Conservation (phyloP, 2,113 vertebrate species). For the Ceyx cyanopectus region DNA sequence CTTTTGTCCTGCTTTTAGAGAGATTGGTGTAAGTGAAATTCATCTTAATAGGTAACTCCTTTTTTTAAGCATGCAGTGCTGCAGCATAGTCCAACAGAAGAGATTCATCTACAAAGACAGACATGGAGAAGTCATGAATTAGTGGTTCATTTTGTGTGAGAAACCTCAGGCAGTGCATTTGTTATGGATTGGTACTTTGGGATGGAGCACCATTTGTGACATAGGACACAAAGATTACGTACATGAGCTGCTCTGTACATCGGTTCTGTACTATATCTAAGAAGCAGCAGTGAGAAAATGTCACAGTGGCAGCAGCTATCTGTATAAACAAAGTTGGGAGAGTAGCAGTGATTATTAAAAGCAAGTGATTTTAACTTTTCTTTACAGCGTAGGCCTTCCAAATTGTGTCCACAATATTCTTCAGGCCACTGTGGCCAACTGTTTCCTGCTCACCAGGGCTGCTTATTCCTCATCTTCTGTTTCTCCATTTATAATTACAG, state of each 20-base stretch:
- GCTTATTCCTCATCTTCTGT: not conserved
- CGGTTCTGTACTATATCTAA: not conserved
- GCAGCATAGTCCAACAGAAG: not conserved
- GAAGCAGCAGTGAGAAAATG: not conserved
- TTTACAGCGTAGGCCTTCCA: not conserved
- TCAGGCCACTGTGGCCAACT: not conserved
- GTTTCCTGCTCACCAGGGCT: not conserved
- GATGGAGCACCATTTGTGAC: not conserved
- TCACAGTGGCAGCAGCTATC: not conserved
- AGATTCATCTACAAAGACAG: not conserved
- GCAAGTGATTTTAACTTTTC: not conserved
- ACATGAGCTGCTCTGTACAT: not conserved
- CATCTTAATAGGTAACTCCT: not conserved
- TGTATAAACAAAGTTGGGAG: not conserved
- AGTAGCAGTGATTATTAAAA: not conserved
- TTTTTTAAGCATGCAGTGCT: not conserved
- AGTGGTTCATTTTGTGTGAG: not conserved
- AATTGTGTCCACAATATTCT: not conserved
- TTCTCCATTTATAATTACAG: not conserved
- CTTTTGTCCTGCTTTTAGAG: slow-evolving; percentile 9
- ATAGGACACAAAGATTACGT: not conserved
- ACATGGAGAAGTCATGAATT: not conserved
- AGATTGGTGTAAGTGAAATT: not conserved
- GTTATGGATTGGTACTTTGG: not conserved
- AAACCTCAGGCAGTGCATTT: not conserved